These are phyloP conservation scores for Chaetops frenatus DNA, from an alignment of 2,113 vertebrate genomes.

Conservation along the genomic window DNA sequence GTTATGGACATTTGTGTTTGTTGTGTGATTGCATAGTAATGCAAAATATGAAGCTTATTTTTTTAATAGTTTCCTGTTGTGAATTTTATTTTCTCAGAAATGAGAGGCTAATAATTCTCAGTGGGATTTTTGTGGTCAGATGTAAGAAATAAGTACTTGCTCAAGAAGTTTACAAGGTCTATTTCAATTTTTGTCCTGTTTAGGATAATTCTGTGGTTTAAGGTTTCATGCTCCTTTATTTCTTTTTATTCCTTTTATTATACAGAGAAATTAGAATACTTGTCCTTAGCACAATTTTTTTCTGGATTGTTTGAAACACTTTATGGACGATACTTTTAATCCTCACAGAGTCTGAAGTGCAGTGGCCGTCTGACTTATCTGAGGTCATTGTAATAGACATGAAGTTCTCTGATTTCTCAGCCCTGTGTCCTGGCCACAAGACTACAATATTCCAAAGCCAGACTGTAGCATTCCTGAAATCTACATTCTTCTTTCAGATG, in stretches of 20 bases:
- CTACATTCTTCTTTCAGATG: not conserved
- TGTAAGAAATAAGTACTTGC: not conserved
- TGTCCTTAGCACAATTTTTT: not conserved
- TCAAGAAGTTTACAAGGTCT: not conserved
- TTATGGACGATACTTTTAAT: not conserved
- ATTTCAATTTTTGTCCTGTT: not conserved
- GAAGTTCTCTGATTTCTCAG: not conserved
- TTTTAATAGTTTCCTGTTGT: constrained; percentile 46
- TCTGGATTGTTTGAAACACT: not conserved
- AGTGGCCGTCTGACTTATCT: not conserved
- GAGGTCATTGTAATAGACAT: not conserved
- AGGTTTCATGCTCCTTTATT: not conserved
- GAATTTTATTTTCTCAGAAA: constrained; percentile 51
- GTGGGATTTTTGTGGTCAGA: constrained; percentile 31
- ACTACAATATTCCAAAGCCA: not conserved
- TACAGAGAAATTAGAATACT: not conserved
- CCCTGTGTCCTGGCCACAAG: not conserved
- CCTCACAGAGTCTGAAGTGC: not conserved
- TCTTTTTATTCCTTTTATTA: not conserved
- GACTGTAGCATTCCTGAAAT: not conserved
- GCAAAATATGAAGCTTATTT: constrained; percentile 42
- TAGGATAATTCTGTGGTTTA: not conserved
- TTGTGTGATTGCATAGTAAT: constrained; percentile 14
- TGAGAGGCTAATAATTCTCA: constrained; percentile 36
- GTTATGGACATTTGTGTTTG: constrained; percentile 8